Percentiles rank a stretch among this genome's conserved stretches.
Conservation (phyloP, 2,888 invertebrate genomes). For the Mamestra brassicae region DNA sequence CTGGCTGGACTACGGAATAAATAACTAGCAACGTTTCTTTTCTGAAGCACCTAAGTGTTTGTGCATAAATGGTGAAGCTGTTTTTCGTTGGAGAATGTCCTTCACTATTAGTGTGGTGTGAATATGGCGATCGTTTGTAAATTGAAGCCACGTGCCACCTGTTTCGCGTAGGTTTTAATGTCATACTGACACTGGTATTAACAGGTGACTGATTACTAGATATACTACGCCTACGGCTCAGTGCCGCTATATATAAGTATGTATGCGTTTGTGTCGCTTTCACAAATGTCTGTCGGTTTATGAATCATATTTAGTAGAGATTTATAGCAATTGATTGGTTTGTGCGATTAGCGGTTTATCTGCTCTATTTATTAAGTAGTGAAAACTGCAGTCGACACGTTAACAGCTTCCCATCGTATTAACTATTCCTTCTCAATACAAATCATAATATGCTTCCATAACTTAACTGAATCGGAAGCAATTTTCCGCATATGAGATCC, state of each 20-base stretch:
- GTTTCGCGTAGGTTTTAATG: conserved; percentile 55
- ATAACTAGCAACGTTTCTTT: neutral
- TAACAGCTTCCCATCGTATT: neutral
- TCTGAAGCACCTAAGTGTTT: neutral
- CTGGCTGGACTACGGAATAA: conserved; percentile 6
- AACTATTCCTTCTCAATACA: no score
- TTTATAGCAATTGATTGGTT: conserved; percentile 27
- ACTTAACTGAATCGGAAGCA: conserved; percentile 26
- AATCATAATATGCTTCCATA: neutral
- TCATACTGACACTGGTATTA: conserved; percentile 39
- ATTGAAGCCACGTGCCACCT: conserved; percentile 34
- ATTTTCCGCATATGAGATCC: conserved; percentile 27
- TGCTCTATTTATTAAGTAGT: neutral
- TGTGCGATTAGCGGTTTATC: no score
- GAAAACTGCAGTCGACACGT: neutral
- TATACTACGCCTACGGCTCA: conserved; percentile 25
- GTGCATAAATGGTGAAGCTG: neutral
- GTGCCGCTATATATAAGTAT: neutral
- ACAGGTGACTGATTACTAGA: conserved; percentile 44
- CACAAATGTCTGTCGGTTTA: conserved; percentile 4
- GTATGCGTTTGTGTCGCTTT: conserved; percentile 8
- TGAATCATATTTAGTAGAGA: conserved; percentile 16
- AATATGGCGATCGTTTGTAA: conserved; percentile 19
- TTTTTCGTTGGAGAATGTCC: conserved; percentile 4
- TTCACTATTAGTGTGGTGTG: conserved; percentile 9